These are phyloP conservation scores for Grammomys surdaster DNA, from an alignment of 2,113 vertebrate genomes.

Conservation along the genomic window DNA sequence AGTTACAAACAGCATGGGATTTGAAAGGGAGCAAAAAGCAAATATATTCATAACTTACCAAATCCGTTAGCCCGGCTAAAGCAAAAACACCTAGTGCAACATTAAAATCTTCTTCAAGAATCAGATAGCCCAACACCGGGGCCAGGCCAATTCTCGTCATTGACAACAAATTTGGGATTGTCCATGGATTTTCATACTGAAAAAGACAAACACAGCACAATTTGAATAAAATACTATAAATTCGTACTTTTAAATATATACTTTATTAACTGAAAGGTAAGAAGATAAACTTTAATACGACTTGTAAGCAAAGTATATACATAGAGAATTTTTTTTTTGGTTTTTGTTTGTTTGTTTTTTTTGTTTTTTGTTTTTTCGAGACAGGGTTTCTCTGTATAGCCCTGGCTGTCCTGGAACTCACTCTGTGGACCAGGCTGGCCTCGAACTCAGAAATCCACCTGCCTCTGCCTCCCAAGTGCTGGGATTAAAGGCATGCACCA, in stretches of 20 bases:
- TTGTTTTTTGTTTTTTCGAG: too few species aligned
- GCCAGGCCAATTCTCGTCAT: slow-evolving; percentile 95
- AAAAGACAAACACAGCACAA: slow-evolving; percentile 63
- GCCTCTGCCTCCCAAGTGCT: too few species aligned
- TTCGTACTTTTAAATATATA: background rate
- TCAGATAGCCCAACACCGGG: slow-evolving; percentile 94
- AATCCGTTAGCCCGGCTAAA: slow-evolving; percentile 95
- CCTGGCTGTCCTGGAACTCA: too few species aligned
- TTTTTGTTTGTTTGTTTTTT: too few species aligned
- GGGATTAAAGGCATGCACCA: too few species aligned
- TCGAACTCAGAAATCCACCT: too few species aligned
- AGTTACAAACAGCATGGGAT: background rate
- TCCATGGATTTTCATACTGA: slow-evolving; percentile 99
- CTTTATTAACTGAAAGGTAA: background rate
- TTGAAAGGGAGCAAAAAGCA: background rate
- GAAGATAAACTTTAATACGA: slow-evolving; percentile 32
- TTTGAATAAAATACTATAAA: slow-evolving; percentile 66
- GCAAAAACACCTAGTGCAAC: slow-evolving; percentile 94
- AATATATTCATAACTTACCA: slow-evolving; percentile 88
- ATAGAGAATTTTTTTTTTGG: background rate
- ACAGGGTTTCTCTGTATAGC: too few species aligned
- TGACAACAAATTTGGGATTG: slow-evolving; percentile 96
- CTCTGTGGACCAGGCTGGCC: too few species aligned
- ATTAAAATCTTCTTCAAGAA: slow-evolving; percentile 94
- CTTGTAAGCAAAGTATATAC: background rate